Conservation (phyloP, 2,113 vertebrate species). For the Paracanthobrama guichenoti region DNA sequence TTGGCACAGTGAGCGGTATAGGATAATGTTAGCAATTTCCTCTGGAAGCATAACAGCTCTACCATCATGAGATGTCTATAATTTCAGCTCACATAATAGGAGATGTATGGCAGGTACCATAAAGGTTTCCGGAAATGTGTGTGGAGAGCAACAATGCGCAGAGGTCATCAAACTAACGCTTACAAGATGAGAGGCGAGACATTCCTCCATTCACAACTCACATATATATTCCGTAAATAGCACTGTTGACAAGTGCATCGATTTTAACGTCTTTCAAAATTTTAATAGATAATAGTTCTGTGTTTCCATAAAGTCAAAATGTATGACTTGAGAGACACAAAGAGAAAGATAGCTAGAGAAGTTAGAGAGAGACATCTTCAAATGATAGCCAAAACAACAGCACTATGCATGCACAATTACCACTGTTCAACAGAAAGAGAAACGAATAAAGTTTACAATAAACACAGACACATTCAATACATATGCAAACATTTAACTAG, state of each 20-base stretch:
- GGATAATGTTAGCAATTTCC: slow-evolving; percentile 46
- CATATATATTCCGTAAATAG: slow-evolving; percentile 27
- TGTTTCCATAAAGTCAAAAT: slow-evolving; percentile 25
- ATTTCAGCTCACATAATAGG: slow-evolving; percentile 35
- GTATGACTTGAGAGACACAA: slow-evolving; percentile 1
- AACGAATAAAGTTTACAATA: neutral
- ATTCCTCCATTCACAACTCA: neutral
- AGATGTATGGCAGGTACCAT: neutral
- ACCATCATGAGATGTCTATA: slow-evolving; percentile 38
- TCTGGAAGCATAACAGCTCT: slow-evolving; percentile 30
- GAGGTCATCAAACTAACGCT: neutral
- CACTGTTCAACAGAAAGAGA: neutral
- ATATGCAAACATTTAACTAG: neutral
- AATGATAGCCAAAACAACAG: neutral
- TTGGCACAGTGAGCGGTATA: slow-evolving; percentile 31
- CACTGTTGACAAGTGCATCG: slow-evolving; percentile 1
- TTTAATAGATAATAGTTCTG: slow-evolving; percentile 12
- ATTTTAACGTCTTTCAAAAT: slow-evolving; percentile 19
- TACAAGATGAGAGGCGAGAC: slow-evolving; percentile 1
- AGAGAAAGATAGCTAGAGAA: neutral
- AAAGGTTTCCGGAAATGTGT: slow-evolving; percentile 14
- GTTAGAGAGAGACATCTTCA: neutral
- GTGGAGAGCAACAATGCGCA: slow-evolving; percentile 19
- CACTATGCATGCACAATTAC: neutral
- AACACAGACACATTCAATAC: neutral